Evolutionary conservation across 1,140 invertebrate genomes (phyloP), one percentile per base, ranked within the genome.

Genomic region (Drosophila pallidifrons): DNA sequence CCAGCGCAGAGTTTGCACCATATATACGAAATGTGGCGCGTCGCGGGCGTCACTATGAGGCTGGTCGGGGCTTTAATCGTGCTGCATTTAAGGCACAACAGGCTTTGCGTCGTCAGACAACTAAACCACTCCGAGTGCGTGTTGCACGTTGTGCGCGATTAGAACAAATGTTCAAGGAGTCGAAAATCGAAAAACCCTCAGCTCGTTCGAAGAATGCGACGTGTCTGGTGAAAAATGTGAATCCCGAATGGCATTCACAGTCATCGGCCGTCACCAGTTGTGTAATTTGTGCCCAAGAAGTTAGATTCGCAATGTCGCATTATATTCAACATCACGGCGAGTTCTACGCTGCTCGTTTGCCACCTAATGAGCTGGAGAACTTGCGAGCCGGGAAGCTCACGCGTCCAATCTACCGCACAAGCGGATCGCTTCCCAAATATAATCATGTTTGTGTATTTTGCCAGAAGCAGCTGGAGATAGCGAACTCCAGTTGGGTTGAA

Each of bases 291-390:
- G 5, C 1, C 0, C 0, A 52, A 41, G 0, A 1, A 1, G 7
- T 16, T 1, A 45, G 13, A 30, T 43, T 7, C 38, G 51, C 93
- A 91, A 43, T 93, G 94, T 3, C 91, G 10, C 95, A 96, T 88
- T 95, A 96, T 47, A 91, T 93, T 20, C 82, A 92, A 0, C 74
- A 68, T 16, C 95, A 96, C 89, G 92, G 92, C 1, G 95, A 96
- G 81, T 93, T 94, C 7, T 91, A 94, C 7, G 93, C 93, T 30
- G 94, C 95, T 0, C 92, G 95, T 15, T 59, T 95, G 2, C 79
- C 93, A 0, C 82, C 91, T 0, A 66, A 82, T 0, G 13, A 71
- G 15, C 51, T 92, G 1, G 28, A 81, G 10, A 20, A 77, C 1
- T 20, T 92, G 20, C 83, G 82, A 3, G 25, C 10, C 0, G 75